Conservation (phyloP, 2,113 vertebrate genomes). For the Probosciger aterrimus region DNA sequence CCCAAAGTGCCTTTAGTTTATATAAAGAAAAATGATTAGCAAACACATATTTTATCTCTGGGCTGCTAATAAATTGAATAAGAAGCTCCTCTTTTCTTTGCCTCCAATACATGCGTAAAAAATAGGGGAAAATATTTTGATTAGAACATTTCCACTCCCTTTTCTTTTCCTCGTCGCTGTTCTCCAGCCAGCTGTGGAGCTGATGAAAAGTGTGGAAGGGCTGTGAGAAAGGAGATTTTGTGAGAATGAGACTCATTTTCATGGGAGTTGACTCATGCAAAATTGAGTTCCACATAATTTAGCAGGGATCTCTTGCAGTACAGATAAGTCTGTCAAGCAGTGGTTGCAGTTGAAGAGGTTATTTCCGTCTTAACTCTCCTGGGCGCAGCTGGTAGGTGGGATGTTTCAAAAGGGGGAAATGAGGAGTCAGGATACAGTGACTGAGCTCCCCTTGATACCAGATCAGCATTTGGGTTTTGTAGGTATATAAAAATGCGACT, state of each 20-base stretch:
- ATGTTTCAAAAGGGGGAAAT: slow-evolving; percentile 25
- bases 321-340: slow-evolving; percentile 15
- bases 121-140: slow-evolving; percentile 17
- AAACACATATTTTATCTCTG: not conserved
- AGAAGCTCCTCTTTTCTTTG: slow-evolving; percentile 33
- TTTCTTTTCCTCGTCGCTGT: not conserved
- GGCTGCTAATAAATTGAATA: not conserved
- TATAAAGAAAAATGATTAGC: not conserved
- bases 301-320: not conserved
- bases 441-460: not conserved
- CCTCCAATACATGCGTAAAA: not conserved
- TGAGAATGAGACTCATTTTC: slow-evolving; percentile 15
- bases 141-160: slow-evolving; percentile 1
- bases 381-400: slow-evolving; percentile 28
- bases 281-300: slow-evolving; percentile 18
- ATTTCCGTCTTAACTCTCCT: slow-evolving; percentile 18
- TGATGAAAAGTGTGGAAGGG: slow-evolving; percentile 13
- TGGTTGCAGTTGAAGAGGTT: slow-evolving; percentile 35
- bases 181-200: slow-evolving; percentile 18
- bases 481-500: not conserved
- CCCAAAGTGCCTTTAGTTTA: not conserved
- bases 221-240: slow-evolving; percentile 2
- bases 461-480: not conserved
- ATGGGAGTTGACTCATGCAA: slow-evolving; percentile 14
- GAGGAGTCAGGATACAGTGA: not conserved